These are phyloP conservation scores for Erinaceus europaeus DNA, from an alignment of 2,113 vertebrate genomes.

Conservation along the genomic window DNA sequence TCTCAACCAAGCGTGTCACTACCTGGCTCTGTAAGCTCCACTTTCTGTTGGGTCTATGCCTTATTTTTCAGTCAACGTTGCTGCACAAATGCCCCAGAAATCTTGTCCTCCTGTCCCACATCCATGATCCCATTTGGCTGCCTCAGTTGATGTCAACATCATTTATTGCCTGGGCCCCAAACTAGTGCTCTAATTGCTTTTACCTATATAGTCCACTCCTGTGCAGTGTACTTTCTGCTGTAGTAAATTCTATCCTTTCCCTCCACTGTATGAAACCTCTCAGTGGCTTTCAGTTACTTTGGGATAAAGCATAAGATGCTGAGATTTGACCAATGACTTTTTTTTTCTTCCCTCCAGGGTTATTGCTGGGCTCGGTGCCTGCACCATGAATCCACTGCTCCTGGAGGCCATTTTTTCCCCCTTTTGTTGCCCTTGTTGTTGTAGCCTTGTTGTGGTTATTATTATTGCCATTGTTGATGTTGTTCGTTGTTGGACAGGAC, in stretches of 20 bases:
- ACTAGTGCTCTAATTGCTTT: background rate
- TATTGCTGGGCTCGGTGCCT: too few relatives aligned
- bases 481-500: too few relatives aligned
- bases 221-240: background rate
- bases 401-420: too few relatives aligned
- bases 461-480: too few relatives aligned
- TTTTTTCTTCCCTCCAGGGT: too few relatives aligned
- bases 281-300: background rate
- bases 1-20: too few relatives aligned
- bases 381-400: too few relatives aligned
- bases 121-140: background rate
- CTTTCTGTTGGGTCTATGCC: background rate
- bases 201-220: background rate
- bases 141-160: background rate
- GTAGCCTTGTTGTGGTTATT: too few relatives aligned
- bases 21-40: too few relatives aligned
- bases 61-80: background rate
- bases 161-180: background rate
- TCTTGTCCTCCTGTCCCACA: background rate
- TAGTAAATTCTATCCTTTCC: background rate
- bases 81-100: background rate
- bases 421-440: too few relatives aligned
- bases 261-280: background rate
- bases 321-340: constrained; percentile 1
- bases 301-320: background rate